A percentile compares a stretch with the other conserved stretches of the same genome.
Evolutionary conservation across 2,113 vertebrate species (phyloP).

Genomic region (Phalacrocorax carbo): DNA sequence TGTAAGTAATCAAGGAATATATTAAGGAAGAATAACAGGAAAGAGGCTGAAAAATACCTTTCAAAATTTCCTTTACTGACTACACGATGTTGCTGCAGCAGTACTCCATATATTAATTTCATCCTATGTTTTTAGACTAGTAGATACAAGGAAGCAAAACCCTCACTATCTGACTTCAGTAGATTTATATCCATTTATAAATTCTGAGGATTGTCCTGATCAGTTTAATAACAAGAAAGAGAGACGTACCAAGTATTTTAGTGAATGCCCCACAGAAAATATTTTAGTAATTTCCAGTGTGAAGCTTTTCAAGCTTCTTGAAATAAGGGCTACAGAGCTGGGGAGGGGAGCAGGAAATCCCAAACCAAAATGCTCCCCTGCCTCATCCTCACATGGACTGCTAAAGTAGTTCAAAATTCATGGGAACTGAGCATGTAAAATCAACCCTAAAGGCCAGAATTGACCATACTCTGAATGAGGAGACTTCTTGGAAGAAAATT

Average conservation of each 20-base stretch:
- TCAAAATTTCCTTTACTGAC: not conserved
- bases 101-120: not conserved
- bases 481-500: not conserved
- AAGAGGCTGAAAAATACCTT: not conserved
- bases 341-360: fast-evolving
- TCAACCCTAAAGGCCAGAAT: not conserved
- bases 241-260: not conserved
- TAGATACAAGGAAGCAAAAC: not conserved
- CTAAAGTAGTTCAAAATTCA: not conserved
- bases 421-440: not conserved
- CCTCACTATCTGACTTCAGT: not conserved
- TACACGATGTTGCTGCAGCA: not conserved
- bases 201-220: not conserved
- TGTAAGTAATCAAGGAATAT: not conserved
- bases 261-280: not conserved
- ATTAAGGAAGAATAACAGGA: not conserved
- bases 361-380: not conserved
- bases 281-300: not conserved
- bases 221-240: not conserved
- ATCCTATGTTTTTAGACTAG: not conserved
- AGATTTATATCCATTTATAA: not conserved
- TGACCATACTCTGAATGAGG: not conserved
- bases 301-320: not conserved
- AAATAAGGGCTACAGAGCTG: not conserved
- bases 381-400: not conserved